These are phyloP conservation scores for Drepana arcuata DNA, from an alignment of 1,140 invertebrate genomes.

Conservation along the genomic window DNA sequence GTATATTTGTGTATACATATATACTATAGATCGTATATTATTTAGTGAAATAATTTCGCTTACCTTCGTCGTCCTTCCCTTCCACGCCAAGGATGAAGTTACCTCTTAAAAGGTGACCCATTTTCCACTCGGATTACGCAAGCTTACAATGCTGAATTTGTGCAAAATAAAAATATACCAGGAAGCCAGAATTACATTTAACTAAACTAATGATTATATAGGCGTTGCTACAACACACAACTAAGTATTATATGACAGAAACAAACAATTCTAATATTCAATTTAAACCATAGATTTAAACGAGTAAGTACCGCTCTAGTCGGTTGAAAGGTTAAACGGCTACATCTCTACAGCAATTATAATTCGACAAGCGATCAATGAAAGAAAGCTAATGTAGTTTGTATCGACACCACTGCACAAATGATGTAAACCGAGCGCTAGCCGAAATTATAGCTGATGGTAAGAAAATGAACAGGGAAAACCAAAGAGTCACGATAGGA, in stretches of 20 bases:
- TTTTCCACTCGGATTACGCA: constrained; percentile 16
- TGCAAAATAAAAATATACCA: too few relatives aligned
- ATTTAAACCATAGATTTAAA: constrained; percentile 15
- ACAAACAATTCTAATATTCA: too few relatives aligned
- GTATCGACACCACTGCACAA: constrained; percentile 43
- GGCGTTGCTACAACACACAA: too few relatives aligned
- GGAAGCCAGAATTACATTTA: too few relatives aligned
- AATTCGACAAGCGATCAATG: constrained; percentile 21
- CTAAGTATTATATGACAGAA: too few relatives aligned
- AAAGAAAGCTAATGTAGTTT: constrained; percentile 47
- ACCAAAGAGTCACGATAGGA: constrained; percentile 22
- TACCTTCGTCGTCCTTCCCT: constrained; percentile 52
- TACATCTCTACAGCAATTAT: constrained; percentile 60
- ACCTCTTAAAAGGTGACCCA: constrained; percentile 57
- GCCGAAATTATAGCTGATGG: constrained; percentile 61
- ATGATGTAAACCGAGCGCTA: constrained; percentile 48
- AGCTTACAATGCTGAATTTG: constrained; percentile 58
- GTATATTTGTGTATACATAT: too few relatives aligned
- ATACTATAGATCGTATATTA: too few relatives aligned
- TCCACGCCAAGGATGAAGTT: constrained; percentile 45
- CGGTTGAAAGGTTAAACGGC: constrained; percentile 44
- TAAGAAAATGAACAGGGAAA: constrained; percentile 31
- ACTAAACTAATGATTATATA: too few relatives aligned
- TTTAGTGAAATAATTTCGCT: too few relatives aligned
- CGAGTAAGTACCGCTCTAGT: constrained; percentile 60